These are phyloP conservation scores for Ptilonorhynchus violaceus DNA, from an alignment of 2,113 vertebrate genomes.

Conservation along the genomic window DNA sequence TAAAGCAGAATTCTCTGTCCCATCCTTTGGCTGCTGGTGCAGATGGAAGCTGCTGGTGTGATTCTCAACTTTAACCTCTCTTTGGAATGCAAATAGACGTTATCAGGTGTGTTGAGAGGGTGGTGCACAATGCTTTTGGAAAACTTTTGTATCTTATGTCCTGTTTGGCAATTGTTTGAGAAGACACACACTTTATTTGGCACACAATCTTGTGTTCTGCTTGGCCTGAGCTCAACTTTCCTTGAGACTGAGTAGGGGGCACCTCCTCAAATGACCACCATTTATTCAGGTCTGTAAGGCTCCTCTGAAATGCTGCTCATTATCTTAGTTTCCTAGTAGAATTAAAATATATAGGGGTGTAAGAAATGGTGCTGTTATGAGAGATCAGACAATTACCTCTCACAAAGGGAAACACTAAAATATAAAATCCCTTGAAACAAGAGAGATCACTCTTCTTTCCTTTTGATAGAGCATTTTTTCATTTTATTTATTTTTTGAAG, in stretches of 20 bases:
- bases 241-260: not conserved
- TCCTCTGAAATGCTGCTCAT: not conserved
- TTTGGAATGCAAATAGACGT: not conserved
- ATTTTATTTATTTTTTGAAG: not conserved
- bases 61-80: not conserved
- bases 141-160: not conserved
- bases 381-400: not conserved
- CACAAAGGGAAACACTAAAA: not conserved
- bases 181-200: not conserved
- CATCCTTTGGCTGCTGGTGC: not conserved
- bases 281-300: not conserved
- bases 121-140: not conserved
- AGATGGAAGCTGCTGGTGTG: not conserved
- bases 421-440: not conserved
- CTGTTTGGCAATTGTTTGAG: not conserved
- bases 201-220: not conserved
- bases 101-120: not conserved
- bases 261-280: not conserved
- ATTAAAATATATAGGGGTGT: not conserved
- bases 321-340: not conserved
- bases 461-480: not conserved
- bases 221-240: not conserved
- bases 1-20: not conserved
- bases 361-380: not conserved
- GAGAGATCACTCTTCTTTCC: not conserved